Conservation (phyloP, 2,113 vertebrate genomes). For the Leptobrachium ailaonicum region DNA sequence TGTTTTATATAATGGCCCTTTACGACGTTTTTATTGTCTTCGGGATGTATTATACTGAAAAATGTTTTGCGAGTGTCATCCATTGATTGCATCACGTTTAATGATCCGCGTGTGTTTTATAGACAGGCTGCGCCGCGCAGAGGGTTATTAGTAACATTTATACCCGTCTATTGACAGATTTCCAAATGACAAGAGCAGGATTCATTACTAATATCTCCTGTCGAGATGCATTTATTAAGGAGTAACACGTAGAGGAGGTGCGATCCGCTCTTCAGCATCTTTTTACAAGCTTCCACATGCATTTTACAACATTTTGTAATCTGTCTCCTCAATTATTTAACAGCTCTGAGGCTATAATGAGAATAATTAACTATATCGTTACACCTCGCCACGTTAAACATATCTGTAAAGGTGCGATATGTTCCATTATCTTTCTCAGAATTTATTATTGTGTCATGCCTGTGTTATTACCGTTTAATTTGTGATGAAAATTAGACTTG, state of each 20-base stretch:
- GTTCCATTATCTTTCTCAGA: neutral
- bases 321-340: constrained; percentile 18
- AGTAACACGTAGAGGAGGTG: constrained; percentile 4
- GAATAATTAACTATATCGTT: neutral
- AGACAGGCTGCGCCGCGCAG: neutral
- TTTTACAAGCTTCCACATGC: constrained; percentile 16
- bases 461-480: neutral
- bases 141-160: neutral
- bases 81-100: neutral
- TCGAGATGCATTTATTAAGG: constrained; percentile 20
- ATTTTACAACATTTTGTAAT: constrained; percentile 29
- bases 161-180: neutral
- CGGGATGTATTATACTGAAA: neutral
- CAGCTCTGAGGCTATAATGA: neutral
- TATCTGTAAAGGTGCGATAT: neutral
- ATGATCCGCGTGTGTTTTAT: neutral
- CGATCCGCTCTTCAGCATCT: constrained; percentile 6
- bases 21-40: neutral
- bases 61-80: neutral
- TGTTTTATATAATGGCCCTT: no score
- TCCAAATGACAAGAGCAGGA: neutral
- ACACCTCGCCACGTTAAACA: no score
- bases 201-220: constrained; percentile 22
- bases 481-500: no score
- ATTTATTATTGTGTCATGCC: neutral